Base-by-base conservation (phyloP, 2,888 invertebrate genomes). In the Limnephilus rhombicus region DNA sequence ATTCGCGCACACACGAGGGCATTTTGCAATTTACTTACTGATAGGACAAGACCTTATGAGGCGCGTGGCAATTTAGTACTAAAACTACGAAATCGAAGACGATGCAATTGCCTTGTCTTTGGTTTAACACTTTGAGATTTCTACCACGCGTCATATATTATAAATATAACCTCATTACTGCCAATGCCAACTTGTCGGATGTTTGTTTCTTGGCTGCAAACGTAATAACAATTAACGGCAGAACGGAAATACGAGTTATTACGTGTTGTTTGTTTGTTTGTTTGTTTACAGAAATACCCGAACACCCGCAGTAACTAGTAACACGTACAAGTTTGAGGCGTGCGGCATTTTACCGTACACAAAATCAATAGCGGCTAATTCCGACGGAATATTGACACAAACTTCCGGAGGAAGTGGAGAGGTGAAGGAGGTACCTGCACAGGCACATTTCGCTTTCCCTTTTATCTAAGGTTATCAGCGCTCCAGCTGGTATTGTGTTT, bases 341-440 rank as follows among this genome's bases (percentile, higher is more conserved):
- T 53, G 53, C 81, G 81, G 29, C 31, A 29, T 9, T 29, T 31
- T 29, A 24, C 85, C 37, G 85, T 85, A 45, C 85, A 85, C 41
- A 86, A 86, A 86, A 86, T 86, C 86, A 86, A 86, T 86, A 86
- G 45, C 45, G 86, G 86, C 86, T 45, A 86, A 86, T 86, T 29
- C 86, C 53, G 53, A 68, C 5, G 68, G 86, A 31, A 86, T 86
- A 86, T 86, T 86, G 86, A 86, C 86, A 86, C 86, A 86, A 86
- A 86, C 86, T 82, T 34, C 29, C 82, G 82, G 34, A 4, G 18
- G 68, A 68, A 24, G 24, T n/a, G n/a, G 11, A n/a, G 68, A 24
- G 49, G 49, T 49, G 49, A 68, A 9, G 24, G 24, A n/a, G 68
- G 68, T 68, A 68, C 9, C n/a, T n/a, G 4, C 9, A 24, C 53